Conservation (phyloP, 2,888 invertebrate species). For the Drosophila nigricruria region DNA sequence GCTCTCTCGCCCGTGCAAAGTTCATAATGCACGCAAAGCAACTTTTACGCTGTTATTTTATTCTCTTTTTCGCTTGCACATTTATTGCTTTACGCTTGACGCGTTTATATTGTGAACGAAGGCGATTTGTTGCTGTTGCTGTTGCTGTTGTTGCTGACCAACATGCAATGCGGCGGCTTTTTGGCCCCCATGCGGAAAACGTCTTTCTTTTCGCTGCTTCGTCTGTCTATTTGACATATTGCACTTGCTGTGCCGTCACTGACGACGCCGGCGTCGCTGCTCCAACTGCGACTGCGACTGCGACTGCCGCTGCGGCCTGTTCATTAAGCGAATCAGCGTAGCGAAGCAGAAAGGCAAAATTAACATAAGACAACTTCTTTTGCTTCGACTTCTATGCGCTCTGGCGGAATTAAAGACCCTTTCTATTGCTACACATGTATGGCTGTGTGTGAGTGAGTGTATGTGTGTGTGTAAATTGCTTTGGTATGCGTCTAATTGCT, state of each 20-base stretch:
- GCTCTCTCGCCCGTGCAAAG: slow-evolving; percentile 75
- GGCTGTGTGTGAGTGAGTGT: not conserved
- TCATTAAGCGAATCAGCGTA: slow-evolving; percentile 80
- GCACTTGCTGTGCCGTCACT: slow-evolving; percentile 59
- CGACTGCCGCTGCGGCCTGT: slow-evolving; percentile 40
- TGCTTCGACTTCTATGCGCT: slow-evolving; percentile 57
- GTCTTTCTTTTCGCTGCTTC: slow-evolving; percentile 36
- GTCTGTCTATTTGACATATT: slow-evolving; percentile 75
- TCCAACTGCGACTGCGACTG: slow-evolving; percentile 2
- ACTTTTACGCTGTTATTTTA: slow-evolving; percentile 18
- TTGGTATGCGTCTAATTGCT: slow-evolving; percentile 74
- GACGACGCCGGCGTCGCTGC: slow-evolving; percentile 20
- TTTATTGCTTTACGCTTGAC: slow-evolving; percentile 81
- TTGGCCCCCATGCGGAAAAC: slow-evolving; percentile 60
- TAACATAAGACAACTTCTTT: slow-evolving; percentile 79
- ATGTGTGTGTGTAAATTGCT: slow-evolving; percentile 60
- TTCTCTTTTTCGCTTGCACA: slow-evolving; percentile 62
- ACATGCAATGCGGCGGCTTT: slow-evolving; percentile 51
- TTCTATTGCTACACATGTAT: slow-evolving; percentile 51
- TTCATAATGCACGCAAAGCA: slow-evolving; percentile 76
- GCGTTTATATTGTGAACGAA: slow-evolving; percentile 62
- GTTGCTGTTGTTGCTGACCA: slow-evolving; percentile 51
- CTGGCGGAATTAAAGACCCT: slow-evolving; percentile 79
- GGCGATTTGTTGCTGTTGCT: slow-evolving; percentile 39
- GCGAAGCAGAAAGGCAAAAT: slow-evolving; percentile 79